Conservation (phyloP, 1,140 invertebrate genomes). For the Lepidotrigona ventralis region DNA sequence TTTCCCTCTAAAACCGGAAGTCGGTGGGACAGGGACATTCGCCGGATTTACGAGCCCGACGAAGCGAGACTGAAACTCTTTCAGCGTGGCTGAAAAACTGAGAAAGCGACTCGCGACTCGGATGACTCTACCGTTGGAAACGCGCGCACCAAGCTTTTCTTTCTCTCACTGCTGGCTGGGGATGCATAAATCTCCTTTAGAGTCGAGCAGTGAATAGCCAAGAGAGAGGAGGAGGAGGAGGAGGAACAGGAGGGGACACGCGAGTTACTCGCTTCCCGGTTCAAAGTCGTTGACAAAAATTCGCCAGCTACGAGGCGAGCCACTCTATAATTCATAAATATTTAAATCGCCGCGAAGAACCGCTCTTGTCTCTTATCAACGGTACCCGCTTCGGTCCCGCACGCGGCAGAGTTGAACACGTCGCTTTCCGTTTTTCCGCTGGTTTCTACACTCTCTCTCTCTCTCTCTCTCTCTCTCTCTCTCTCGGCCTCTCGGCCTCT, state of each 20-base stretch:
- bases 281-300: slow-evolving; percentile 51
- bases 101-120: background rate
- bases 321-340: slow-evolving; percentile 59
- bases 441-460: background rate
- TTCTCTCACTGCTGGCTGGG: slow-evolving; percentile 1
- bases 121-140: background rate
- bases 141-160: slow-evolving; percentile 35
- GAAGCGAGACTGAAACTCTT: too few relatives aligned
- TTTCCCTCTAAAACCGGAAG: slow-evolving; percentile 74
- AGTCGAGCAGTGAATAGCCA: slow-evolving; percentile 46
- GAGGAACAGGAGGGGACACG: slow-evolving; percentile 14
- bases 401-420: background rate
- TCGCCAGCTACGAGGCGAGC: slow-evolving; percentile 34
- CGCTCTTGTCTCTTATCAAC: slow-evolving; percentile 49
- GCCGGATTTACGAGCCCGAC: background rate
- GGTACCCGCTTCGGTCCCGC: slow-evolving; percentile 28
- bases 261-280: slow-evolving; percentile 57
- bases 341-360: slow-evolving; percentile 48
- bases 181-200: slow-evolving; percentile 61
- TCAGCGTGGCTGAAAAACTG: background rate
- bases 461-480: too few relatives aligned
- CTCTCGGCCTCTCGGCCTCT: too few relatives aligned
- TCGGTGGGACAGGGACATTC: slow-evolving; percentile 28
- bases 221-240: background rate
- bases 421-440: slow-evolving; percentile 7